These are phyloP conservation scores for Wasmannia auropunctata DNA, from an alignment of 1,140 invertebrate genomes.

Conservation along the genomic window DNA sequence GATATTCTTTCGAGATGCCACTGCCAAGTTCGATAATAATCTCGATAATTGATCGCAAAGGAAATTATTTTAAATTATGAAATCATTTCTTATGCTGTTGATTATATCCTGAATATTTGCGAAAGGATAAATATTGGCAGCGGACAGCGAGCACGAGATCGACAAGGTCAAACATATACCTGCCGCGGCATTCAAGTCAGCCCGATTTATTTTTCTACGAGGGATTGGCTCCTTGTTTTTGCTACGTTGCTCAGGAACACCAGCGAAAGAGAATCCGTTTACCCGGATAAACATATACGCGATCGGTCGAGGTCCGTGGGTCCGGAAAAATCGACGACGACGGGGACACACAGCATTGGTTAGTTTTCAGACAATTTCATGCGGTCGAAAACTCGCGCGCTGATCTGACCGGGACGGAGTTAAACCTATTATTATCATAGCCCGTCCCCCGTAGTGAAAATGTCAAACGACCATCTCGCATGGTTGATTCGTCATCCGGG, in stretches of 20 bases:
- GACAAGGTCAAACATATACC: constrained; percentile 21
- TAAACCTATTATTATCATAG: constrained; percentile 79
- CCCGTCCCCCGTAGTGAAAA: constrained; percentile 79
- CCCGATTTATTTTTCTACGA: constrained; percentile 50
- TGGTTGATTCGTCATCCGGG: constrained; percentile 58
- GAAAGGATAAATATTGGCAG: background rate
- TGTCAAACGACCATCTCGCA: constrained; percentile 77
- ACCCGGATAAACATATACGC: constrained; percentile 56
- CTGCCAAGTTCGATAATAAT: no score
- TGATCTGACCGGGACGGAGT: constrained; percentile 59
- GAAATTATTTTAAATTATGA: background rate
- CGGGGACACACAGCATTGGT: constrained; percentile 18
- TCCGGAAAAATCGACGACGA: constrained; percentile 68
- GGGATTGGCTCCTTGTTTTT: constrained; percentile 71
- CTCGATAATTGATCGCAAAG: background rate
- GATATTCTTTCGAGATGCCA: background rate
- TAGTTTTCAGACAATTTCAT: constrained; percentile 77
- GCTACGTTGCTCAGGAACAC: constrained; percentile 64
- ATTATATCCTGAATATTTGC: background rate
- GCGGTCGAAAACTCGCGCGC: constrained; percentile 53
- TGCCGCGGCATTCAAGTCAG: constrained; percentile 59
- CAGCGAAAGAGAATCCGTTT: constrained; percentile 59
- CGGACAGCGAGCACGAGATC: background rate
- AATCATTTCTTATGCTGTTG: background rate
- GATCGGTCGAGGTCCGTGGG: constrained; percentile 54